Evolutionary conservation across 2,888 invertebrate species (phyloP), one percentile per base, ranked within the genome.

Genomic region (Slavum lentiscoides): DNA sequence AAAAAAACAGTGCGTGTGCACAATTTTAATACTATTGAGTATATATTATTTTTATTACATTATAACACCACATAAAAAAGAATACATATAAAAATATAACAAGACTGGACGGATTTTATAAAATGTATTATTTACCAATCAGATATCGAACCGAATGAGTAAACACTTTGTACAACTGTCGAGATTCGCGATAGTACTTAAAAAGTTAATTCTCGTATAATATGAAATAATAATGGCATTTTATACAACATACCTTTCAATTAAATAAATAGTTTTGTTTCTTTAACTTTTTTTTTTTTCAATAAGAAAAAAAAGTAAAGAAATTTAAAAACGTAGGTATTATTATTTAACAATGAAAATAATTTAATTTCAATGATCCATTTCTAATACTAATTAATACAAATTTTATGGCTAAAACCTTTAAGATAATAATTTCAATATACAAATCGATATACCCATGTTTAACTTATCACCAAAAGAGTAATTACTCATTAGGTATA

Each of bases 381-480:
- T 30, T 30, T 30, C 30, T 30, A 30, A 30, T 30, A 30, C 4
- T 30, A 30, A 30, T 30, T 30, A 30, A 30, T 30, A 30, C 30
- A 2, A 30, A 30, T 49, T 30, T 62, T 23, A 62, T 49, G 13
- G 19, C 23, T 23, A 73, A 61, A 59, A 59, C 21, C 58, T 15
- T 58, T 39, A 59, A 21, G 43, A 0, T 30, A 43, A 43, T 61
- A 73, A 73, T 61, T 13, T 73, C 15, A 64, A 53, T 39, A 21
- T 37, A 64, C 21, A 74, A 19, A 73, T 5, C 9, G 49, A 74
- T 73, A 7, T n/a, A 72, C 72, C 58, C 59, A 49, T 61, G 23
- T 39, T 49, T 61, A 15, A 72, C 17, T n/a, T 49, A 49, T 62
- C 19, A 62, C 8, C 30, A 49, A 30, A 23, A 49, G 21, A 21